Percentiles rank a stretch among this genome's conserved stretches.
phyloP scores from a whole-genome alignment of 2,113 vertebrate genomes.

The Varanus komodoensis region DNA sequence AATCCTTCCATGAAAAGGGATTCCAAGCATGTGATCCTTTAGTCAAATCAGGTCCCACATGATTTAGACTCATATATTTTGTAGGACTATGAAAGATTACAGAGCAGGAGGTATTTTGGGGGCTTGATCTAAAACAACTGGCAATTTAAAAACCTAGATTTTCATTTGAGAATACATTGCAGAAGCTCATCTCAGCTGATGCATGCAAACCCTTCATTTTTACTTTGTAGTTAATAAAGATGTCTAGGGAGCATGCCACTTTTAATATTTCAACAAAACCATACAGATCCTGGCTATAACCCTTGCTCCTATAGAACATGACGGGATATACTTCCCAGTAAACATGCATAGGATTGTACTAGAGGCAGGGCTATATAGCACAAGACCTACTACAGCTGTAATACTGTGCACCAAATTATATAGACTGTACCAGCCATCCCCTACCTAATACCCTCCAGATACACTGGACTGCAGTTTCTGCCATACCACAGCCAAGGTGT shows the following conservation, averaged over 20 bases:
- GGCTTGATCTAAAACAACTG: constrained; percentile 13
- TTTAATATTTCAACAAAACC: background rate
- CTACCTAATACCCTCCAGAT: no score
- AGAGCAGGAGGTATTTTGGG: background rate
- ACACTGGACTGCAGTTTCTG: no score
- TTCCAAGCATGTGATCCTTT: background rate
- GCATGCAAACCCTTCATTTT: background rate
- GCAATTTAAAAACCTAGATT: background rate
- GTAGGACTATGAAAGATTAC: background rate
- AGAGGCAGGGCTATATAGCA: background rate
- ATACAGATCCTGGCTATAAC: background rate
- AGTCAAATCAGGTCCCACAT: background rate
- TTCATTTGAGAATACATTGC: background rate
- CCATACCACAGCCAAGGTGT: no score
- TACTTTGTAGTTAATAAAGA: background rate
- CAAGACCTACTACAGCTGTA: background rate
- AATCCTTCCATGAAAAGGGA: background rate
- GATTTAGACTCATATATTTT: background rate
- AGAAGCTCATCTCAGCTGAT: background rate
- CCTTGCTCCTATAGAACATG: background rate
- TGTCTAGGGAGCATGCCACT: background rate
- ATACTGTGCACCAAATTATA: background rate
- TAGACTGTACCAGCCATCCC: no score
- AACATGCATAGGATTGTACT: background rate
- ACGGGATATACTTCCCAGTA: background rate